These are phyloP conservation scores for Teleopsis dalmanni DNA, from an alignment of 1,140 invertebrate genomes.

Conservation along the genomic window DNA sequence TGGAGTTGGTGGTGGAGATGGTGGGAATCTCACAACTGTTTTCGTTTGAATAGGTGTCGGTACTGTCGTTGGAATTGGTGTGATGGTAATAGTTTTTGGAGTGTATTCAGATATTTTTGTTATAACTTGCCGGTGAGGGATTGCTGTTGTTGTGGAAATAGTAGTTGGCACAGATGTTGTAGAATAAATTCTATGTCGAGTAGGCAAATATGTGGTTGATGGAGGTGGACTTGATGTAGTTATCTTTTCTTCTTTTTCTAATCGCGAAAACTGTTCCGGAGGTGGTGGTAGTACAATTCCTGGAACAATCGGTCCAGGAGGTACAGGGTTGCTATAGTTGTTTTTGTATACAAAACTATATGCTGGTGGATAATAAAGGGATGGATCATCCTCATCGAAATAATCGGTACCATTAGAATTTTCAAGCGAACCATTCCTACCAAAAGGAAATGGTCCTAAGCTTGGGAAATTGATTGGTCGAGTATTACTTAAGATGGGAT, in stretches of 20 bases:
- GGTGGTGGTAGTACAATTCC: constrained; percentile 81
- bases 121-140: constrained; percentile 5
- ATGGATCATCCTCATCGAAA: constrained; percentile 80
- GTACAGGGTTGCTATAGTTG: constrained; percentile 68
- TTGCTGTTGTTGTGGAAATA: constrained; percentile 7
- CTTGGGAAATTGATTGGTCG: constrained; percentile 48
- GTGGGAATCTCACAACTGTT: not conserved
- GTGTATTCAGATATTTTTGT: constrained; percentile 16
- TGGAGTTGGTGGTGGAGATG: constrained; percentile 8
- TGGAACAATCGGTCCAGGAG: constrained; percentile 76
- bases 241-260: constrained; percentile 20
- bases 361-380: constrained; percentile 80
- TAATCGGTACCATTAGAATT: constrained; percentile 51
- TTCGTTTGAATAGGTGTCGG: constrained; percentile 7
- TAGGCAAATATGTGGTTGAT: not conserved
- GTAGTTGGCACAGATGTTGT: constrained; percentile 11
- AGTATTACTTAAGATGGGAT: constrained; percentile 25
- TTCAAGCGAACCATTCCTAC: constrained; percentile 29
- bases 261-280: constrained; percentile 67
- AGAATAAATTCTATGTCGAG: constrained; percentile 10
- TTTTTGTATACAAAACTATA: constrained; percentile 77
- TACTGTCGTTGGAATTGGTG: constrained; percentile 5
- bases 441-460: constrained; percentile 33
- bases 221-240: not conserved
- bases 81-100: constrained; percentile 14